Evolutionary conservation across 2,113 vertebrate genomes (phyloP).

Genomic region (Donacobius atricapilla): DNA sequence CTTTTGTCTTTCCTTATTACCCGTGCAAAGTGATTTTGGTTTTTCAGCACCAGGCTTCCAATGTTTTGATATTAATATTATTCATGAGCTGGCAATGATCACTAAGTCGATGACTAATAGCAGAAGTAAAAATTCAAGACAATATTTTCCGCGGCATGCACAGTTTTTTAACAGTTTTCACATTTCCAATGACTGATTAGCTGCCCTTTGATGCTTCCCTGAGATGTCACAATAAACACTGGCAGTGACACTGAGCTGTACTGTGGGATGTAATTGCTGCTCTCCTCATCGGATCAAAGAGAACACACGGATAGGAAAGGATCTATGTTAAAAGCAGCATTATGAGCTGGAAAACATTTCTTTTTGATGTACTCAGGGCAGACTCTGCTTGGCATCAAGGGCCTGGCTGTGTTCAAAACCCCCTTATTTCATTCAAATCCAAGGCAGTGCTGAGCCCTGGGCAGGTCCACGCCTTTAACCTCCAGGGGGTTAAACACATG

Average conservation of each 20-base stretch:
- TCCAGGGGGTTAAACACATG: not conserved
- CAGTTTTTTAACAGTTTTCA: not conserved
- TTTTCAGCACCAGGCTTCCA: conserved; percentile 35
- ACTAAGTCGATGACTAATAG: not conserved
- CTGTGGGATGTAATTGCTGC: not conserved
- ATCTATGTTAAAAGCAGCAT: not conserved
- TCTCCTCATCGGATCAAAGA: not conserved
- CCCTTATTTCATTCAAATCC: not conserved
- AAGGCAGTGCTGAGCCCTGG: not conserved
- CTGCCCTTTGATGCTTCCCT: not conserved
- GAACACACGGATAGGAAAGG: not conserved
- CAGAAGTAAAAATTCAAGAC: not conserved
- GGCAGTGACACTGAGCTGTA: not conserved
- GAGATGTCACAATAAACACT: not conserved
- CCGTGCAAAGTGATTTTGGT: not conserved
- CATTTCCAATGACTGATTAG: not conserved
- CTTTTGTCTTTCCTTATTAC: conserved; percentile 27
- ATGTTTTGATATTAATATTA: conserved; percentile 19
- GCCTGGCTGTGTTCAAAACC: not conserved
- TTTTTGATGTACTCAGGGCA: not conserved
- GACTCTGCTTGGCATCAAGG: not conserved
- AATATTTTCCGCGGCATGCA: not conserved
- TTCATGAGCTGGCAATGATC: conserved; percentile 69
- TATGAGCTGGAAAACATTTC: not conserved
- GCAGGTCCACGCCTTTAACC: not conserved